Base-by-base conservation (phyloP, 2,888 invertebrate genomes). In the Andrena haemorrhoa region DNA sequence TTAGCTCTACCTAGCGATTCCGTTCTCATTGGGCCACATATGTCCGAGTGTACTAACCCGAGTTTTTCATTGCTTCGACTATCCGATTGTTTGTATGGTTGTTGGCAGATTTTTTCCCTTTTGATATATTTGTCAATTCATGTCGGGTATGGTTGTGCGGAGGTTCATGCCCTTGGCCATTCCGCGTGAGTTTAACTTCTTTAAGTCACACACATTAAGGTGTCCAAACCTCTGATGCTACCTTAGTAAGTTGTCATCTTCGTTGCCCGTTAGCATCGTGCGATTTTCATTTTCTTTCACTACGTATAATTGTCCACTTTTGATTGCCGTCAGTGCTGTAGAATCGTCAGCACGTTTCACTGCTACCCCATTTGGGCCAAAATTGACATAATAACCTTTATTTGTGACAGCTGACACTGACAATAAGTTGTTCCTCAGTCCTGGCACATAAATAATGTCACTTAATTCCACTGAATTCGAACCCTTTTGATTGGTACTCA, bases 401-500 rank as follows among this genome's bases (percentile, higher is more conserved):
- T 89, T 73, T 7, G 88, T 89, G 64, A 91, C 86, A 5, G 66
- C 23, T 23, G 23, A 23, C 23, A 23, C 89, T 12, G 90, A 92
- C 35, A 90, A 10, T 35, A 91, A 64, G 64, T 89, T 91, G 53
- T 83, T 90, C 26, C 79, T 80, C 10, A 91, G 72, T 3, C 88
- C 82, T n/a, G 90, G 89, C 0, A 90, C 90, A 68, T 69, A 89
- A n/a, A 89, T 41, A 6, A 83, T 87, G 16, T 91, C 64, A 73
- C 83, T 78, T 68, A 90, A 58, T 70, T 81, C 82, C 5, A 86
- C 8, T 0, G 12, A 12, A 31, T 82, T 85, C 6, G 69, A 56
- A 2, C 23, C 23, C 0, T 77, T 41, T 31, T 60, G 23, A 31
- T 66, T 49, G 5, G 20, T 2, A 60, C 3, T 53, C 4, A 69